Evolutionary conservation across 1,140 invertebrate species (phyloP).

Genomic region (Potamilus streckersoni): DNA sequence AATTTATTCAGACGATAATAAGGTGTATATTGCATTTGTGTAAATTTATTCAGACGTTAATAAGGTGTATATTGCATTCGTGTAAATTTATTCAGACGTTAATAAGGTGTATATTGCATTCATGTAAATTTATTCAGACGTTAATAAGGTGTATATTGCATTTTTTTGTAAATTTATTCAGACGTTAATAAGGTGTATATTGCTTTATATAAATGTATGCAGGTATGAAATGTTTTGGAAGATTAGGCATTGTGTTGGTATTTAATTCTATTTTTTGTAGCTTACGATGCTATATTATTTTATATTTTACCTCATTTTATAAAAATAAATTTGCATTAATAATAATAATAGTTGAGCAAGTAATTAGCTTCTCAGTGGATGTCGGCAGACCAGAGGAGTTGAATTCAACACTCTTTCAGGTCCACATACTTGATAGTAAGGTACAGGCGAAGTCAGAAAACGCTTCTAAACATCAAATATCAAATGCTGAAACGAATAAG

Average conservation of each 20-base stretch:
- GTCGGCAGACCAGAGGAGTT: no score
- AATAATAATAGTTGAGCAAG: no score
- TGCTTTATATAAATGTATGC: background rate
- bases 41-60: background rate
- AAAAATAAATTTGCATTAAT: no score
- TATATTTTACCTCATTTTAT: slow-evolving; percentile 1
- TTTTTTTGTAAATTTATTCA: background rate
- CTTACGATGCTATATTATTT: background rate
- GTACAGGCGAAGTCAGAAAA: no score
- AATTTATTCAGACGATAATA: background rate
- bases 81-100: background rate
- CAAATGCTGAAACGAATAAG: no score
- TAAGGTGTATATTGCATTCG: background rate
- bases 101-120: background rate
- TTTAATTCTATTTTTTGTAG: background rate
- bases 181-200: background rate
- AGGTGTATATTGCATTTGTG: background rate
- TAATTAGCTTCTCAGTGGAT: no score
- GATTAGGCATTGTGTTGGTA: no score
- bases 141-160: background rate
- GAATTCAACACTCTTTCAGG: no score
- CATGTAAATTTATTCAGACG: background rate
- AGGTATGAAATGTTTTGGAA: background rate
- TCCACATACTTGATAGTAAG: no score
- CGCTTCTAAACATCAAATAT: no score